Evolutionary conservation across 2,113 vertebrate species (phyloP).

Genomic region (Labeo catla): DNA sequence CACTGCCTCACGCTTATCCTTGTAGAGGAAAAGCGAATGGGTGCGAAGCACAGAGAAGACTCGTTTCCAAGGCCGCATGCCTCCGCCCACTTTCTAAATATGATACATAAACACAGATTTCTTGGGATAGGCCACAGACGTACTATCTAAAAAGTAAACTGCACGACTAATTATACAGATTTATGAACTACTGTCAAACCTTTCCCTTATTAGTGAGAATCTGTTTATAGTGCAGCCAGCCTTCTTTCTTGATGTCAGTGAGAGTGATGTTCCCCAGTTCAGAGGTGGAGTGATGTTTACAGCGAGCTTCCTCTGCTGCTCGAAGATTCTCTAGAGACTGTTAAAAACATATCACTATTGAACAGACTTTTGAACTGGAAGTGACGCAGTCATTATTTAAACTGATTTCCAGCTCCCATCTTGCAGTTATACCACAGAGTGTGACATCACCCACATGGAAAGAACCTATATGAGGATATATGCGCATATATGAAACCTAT

Average conservation of each 20-base stretch:
- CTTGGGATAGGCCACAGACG: background rate
- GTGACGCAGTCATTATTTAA: too few relatives aligned
- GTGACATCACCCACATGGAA: too few relatives aligned
- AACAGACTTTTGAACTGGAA: background rate
- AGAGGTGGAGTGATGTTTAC: slow-evolving; percentile 92
- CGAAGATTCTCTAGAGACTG: slow-evolving; percentile 92
- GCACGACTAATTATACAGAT: background rate
- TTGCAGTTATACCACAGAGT: too few relatives aligned
- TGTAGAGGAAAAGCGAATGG: slow-evolving; percentile 91
- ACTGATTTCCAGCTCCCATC: too few relatives aligned
- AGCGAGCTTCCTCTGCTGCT: slow-evolving; percentile 82
- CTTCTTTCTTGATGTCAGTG: slow-evolving; percentile 88
- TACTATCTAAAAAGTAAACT: background rate
- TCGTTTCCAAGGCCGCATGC: slow-evolving; percentile 94
- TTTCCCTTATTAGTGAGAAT: slow-evolving; percentile 97
- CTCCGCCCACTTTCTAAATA: slow-evolving; percentile 88
- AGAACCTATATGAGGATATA: too few relatives aligned
- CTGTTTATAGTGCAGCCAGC: slow-evolving; percentile 97
- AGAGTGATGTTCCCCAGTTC: slow-evolving; percentile 87
- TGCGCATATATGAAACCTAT: too few relatives aligned
- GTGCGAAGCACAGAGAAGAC: slow-evolving; percentile 88
- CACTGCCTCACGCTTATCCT: slow-evolving; percentile 91
- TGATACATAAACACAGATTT: background rate
- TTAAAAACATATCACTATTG: slow-evolving; percentile 20
- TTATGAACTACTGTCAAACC: slow-evolving; percentile 69